phyloP scores from a whole-genome alignment of 1,140 invertebrate species.

The Temnothorax curvispinosus region DNA sequence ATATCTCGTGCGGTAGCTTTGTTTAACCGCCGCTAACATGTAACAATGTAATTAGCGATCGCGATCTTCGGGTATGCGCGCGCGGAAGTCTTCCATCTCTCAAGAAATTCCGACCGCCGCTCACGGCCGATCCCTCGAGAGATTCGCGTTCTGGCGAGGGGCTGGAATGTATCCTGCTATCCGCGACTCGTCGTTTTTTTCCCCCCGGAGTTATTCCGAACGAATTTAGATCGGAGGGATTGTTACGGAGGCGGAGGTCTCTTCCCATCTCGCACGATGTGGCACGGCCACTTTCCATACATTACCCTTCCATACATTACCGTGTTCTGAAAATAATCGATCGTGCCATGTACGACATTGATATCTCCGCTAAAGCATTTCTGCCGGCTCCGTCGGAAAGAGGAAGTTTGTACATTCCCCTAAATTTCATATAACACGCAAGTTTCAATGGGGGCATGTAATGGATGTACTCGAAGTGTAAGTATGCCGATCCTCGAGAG shows the following conservation, averaged over 20 bases:
- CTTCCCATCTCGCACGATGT: background rate
- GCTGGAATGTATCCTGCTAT: background rate
- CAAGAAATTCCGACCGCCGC: conserved; percentile 33
- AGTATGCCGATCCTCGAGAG: conserved; percentile 10
- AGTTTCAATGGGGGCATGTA: conserved; percentile 41
- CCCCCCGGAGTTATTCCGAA: background rate
- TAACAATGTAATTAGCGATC: conserved; percentile 60
- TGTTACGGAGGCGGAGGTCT: background rate
- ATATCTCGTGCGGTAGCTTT: conserved; percentile 35
- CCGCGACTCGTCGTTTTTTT: background rate
- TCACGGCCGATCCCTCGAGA: background rate
- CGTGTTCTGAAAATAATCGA: conserved; percentile 30
- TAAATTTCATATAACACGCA: conserved; percentile 41
- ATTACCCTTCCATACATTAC: background rate
- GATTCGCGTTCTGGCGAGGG: conserved; percentile 5
- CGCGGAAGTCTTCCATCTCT: conserved; percentile 50
- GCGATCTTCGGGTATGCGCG: conserved; percentile 16
- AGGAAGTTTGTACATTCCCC: conserved; percentile 18
- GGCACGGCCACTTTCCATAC: background rate
- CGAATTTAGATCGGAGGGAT: conserved; percentile 11
- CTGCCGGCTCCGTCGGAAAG: background rate
- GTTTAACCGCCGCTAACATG: conserved; percentile 48
- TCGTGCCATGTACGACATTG: background rate
- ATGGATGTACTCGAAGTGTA: conserved; percentile 37
- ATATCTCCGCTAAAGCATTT: background rate